Percentiles rank a stretch among this genome's conserved stretches.
Evolutionary conservation across 2,113 vertebrate species (phyloP).

Genomic region (Macrotis lagotis): DNA sequence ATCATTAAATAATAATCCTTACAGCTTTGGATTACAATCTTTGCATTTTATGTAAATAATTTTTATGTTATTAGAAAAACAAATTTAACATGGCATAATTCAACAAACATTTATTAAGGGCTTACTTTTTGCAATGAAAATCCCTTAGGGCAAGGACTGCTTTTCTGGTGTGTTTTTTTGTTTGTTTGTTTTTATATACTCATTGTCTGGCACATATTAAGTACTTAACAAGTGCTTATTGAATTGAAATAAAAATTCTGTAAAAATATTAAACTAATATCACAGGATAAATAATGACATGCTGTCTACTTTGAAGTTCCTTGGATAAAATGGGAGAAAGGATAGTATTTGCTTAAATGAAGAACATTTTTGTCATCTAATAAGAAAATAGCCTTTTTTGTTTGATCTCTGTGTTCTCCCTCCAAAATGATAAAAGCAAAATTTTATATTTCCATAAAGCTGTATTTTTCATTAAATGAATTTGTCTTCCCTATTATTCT

Average conservation of each 20-base stretch:
- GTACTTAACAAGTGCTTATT: background rate
- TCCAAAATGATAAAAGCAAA: background rate
- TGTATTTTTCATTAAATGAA: background rate
- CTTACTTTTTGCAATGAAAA: background rate
- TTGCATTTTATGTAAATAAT: slow-evolving; percentile 33
- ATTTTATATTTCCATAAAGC: slow-evolving; percentile 14
- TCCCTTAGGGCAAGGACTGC: background rate
- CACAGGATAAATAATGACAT: background rate
- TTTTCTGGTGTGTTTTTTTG: background rate
- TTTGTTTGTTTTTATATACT: background rate
- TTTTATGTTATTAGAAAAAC: slow-evolving; percentile 10
- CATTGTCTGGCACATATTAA: background rate
- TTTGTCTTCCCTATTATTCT: background rate
- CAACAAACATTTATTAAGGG: background rate
- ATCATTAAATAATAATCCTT: slow-evolving; percentile 8
- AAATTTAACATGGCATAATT: slow-evolving; percentile 1
- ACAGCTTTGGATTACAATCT: background rate
- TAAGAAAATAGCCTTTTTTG: background rate
- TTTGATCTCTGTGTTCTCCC: background rate
- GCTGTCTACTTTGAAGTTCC: background rate
- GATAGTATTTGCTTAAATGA: slow-evolving; percentile 16
- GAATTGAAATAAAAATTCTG: background rate
- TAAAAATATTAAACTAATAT: background rate
- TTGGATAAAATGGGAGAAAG: slow-evolving; percentile 5
- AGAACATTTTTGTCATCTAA: background rate